These are phyloP conservation scores for Leucophora obtusa DNA, from an alignment of 2,888 invertebrate genomes.

Conservation along the genomic window DNA sequence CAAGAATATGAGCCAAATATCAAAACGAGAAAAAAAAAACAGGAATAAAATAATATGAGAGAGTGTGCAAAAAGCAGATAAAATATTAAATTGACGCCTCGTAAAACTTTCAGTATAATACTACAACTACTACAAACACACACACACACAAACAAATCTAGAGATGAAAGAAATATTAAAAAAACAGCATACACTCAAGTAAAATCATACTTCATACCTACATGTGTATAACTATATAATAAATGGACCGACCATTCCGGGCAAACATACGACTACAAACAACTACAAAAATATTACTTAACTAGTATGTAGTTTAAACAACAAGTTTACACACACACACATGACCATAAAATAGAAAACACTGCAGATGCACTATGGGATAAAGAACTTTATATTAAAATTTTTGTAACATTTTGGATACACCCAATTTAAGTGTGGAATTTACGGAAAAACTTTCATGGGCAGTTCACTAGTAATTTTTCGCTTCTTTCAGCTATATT, in stretches of 20 bases:
- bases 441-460: too few relatives aligned
- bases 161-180: slow-evolving; percentile 25
- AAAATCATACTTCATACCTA: slow-evolving; percentile 13
- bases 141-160: slow-evolving; percentile 1
- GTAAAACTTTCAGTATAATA: slow-evolving; percentile 63
- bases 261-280: slow-evolving; percentile 19
- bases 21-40: slow-evolving; percentile 29
- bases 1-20: slow-evolving; percentile 25
- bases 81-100: slow-evolving; percentile 66
- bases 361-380: background rate
- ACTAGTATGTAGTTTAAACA: slow-evolving; percentile 26
- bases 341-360: slow-evolving; percentile 3
- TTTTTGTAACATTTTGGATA: too few relatives aligned
- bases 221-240: slow-evolving; percentile 9
- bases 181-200: slow-evolving; percentile 44
- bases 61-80: slow-evolving; percentile 60
- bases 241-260: slow-evolving; percentile 36
- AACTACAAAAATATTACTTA: slow-evolving; percentile 33
- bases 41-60: slow-evolving; percentile 31
- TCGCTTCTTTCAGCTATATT: too few relatives aligned
- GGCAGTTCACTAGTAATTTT: too few relatives aligned
- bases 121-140: background rate
- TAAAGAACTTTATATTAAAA: too few relatives aligned
- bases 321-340: background rate
- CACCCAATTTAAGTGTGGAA: too few relatives aligned